Base-by-base conservation (phyloP, 2,113 vertebrate genomes). In the Dunckerocampus dactyliophorus region DNA sequence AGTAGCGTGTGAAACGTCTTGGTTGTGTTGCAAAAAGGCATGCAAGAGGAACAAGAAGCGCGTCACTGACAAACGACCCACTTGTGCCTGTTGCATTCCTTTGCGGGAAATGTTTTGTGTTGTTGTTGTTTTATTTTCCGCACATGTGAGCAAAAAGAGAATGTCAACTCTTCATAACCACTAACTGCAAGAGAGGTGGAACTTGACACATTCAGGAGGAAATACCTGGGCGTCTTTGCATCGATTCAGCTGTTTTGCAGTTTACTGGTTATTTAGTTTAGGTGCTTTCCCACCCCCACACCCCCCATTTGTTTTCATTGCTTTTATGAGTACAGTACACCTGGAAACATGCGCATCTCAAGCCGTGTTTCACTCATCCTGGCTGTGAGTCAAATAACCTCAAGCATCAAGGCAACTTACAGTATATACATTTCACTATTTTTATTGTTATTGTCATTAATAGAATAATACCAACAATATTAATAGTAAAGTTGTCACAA, bases 11-110 rank as follows among this genome's bases (percentile, higher is more conserved):
- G 84, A 39, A 12, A 65, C 67, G 76, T 78, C 77, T 80, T 34
- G 57, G 45, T 85, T 65, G 83, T 84, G 69, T 75, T 37, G 16
- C 22, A 54, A 11, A 85, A 89, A 88, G 88, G 80, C 84, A 88
- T 87, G 88, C 88, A 82, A 79, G 83, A 89, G 80, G 80, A 76
- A 78, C 77, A 89, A 72, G 69, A 75, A 3, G 4, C 1, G 20
- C 11, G 22, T 45, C 46, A 8, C 31, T 20, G 56, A 39, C 31
- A 8, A 34, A 14, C 43, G 8, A 47, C 47, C 62, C 64, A 49
- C 9, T 83, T 85, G 80, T 65, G 20, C 85, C 88, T 89, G 79
- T 84, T 89, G 87, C 85, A 89, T 89, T 79, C 81, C 87, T 89
- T 85, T 69, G 63, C 10, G 64, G 10, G 54, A 3, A 72, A 7